A percentile compares a stretch with the other conserved stretches of the same genome.
Evolutionary conservation across 2,888 invertebrate genomes (phyloP).

Genomic region (Hydriomena furcata): DNA sequence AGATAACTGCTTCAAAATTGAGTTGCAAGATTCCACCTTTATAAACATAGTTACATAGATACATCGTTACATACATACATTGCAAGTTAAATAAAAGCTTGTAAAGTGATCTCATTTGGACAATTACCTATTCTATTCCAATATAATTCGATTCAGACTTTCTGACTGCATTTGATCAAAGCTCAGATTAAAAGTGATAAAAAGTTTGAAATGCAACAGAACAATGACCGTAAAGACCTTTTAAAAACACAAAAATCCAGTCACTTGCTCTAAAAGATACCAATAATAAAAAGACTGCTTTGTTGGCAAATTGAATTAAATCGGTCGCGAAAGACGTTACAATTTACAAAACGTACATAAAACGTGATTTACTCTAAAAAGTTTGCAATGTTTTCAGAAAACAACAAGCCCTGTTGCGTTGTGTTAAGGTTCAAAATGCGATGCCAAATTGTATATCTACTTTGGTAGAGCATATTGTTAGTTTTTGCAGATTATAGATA

Average conservation of each 20-base stretch:
- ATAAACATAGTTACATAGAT: too few species aligned
- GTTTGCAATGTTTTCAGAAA: not conserved
- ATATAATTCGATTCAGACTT: not conserved
- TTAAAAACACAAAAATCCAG: slow-evolving; percentile 13
- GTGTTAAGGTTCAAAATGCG: slow-evolving; percentile 27
- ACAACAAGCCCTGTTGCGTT: slow-evolving; percentile 2
- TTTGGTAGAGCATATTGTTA: slow-evolving; percentile 47
- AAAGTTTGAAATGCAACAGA: not conserved
- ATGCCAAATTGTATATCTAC: slow-evolving; percentile 1
- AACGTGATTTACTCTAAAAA: slow-evolving; percentile 39
- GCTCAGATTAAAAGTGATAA: slow-evolving; percentile 9
- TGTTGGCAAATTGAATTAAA: slow-evolving; percentile 78
- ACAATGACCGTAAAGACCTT: slow-evolving; percentile 2
- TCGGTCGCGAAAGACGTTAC: slow-evolving; percentile 56
- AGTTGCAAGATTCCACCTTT: too few species aligned
- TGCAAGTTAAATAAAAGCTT: too few species aligned
- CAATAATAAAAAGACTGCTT: slow-evolving; percentile 60
- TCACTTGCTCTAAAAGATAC: slow-evolving; percentile 37
- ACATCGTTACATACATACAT: too few species aligned
- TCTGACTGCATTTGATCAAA: slow-evolving; percentile 5
- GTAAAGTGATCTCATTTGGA: too few species aligned
- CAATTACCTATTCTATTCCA: too few species aligned
- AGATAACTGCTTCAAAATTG: too few species aligned
- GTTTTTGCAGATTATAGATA: slow-evolving; percentile 76
- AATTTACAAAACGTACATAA: slow-evolving; percentile 51